phyloP scores from a whole-genome alignment of 2,888 invertebrate genomes.

The Heliconius sara region DNA sequence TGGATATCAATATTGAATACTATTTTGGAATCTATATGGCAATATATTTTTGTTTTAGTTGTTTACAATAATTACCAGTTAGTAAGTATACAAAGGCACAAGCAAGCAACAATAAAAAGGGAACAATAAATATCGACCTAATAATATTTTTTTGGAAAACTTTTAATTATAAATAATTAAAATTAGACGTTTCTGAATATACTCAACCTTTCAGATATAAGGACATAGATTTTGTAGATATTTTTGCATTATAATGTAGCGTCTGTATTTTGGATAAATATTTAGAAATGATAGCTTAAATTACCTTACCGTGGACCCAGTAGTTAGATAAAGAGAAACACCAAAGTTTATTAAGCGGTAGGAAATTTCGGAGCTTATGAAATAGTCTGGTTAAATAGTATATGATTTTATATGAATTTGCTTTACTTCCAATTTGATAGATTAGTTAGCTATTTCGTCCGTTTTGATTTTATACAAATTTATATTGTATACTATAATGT shows the following conservation, averaged over 20 bases:
- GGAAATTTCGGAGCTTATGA: constrained; percentile 74
- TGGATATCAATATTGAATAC: no score
- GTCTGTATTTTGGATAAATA: constrained; percentile 79
- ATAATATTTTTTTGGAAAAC: constrained; percentile 68
- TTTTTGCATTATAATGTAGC: constrained; percentile 75
- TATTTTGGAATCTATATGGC: no score
- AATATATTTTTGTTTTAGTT: neutral
- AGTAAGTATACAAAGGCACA: constrained; percentile 27
- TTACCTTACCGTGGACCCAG: constrained; percentile 70
- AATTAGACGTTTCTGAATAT: constrained; percentile 49
- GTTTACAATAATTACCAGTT: neutral
- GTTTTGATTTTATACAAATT: constrained; percentile 43
- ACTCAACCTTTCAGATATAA: constrained; percentile 56
- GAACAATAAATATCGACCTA: constrained; percentile 75
- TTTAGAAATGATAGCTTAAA: constrained; percentile 64
- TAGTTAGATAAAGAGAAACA: constrained; percentile 77
- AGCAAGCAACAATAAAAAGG: constrained; percentile 56
- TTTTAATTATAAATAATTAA: constrained; percentile 56
- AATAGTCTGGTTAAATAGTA: constrained; percentile 47
- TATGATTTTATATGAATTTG: constrained; percentile 25
- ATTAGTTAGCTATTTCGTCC: constrained; percentile 75
- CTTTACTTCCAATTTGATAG: constrained; percentile 45
- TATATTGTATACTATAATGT: constrained; percentile 31
- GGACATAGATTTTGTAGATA: constrained; percentile 74
- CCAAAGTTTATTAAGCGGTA: constrained; percentile 74